Conservation (phyloP, 2,113 vertebrate genomes). For the Crotophaga sulcirostris region DNA sequence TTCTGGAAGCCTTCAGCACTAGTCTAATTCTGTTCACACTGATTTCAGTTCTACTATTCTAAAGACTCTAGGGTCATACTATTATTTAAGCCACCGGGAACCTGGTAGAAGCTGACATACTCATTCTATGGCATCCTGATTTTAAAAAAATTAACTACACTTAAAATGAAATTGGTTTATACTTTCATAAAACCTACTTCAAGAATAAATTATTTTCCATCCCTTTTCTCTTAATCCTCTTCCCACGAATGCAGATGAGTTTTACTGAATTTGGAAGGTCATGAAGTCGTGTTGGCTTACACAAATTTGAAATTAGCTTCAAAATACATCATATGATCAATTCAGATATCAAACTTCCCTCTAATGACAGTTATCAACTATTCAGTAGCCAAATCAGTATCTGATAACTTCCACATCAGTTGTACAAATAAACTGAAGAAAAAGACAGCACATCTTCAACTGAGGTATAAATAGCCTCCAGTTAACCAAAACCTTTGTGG, state of each 20-base stretch:
- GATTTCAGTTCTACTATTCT: background rate
- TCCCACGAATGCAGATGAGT: background rate
- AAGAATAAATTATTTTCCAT: background rate
- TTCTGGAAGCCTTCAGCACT: constrained; percentile 1
- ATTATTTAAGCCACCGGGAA: background rate
- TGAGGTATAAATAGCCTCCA: constrained; percentile 43
- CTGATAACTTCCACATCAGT: background rate
- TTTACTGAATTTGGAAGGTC: background rate
- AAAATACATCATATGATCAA: background rate
- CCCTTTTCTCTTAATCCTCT: background rate
- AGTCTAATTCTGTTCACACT: background rate
- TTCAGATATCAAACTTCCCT: background rate
- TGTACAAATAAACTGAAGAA: constrained; percentile 3
- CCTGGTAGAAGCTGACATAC: background rate
- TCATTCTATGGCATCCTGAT: background rate
- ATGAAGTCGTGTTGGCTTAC: background rate
- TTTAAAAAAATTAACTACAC: background rate
- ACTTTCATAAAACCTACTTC: background rate
- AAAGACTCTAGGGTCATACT: background rate
- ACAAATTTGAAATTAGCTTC: background rate
- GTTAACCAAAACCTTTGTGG: constrained; percentile 34
- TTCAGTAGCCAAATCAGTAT: background rate
- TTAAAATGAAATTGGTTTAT: background rate
- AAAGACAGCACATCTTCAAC: background rate
- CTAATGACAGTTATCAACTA: background rate